Base-by-base conservation (phyloP, 1,140 invertebrate species). In the Ectropis grisescens region DNA sequence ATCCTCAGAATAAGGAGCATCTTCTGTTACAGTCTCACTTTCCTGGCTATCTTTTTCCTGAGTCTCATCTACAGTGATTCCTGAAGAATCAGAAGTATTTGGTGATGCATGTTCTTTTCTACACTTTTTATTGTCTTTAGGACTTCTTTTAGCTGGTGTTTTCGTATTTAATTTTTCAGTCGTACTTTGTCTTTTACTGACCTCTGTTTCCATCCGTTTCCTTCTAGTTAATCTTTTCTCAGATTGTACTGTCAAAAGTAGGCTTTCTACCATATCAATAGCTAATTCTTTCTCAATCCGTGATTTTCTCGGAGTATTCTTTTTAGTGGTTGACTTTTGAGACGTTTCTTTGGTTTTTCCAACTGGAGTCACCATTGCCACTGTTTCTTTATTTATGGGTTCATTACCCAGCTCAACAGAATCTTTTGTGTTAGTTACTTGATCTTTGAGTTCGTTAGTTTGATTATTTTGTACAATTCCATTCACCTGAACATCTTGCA, bases 211-310 rank as follows among this genome's bases (percentile, higher is more conserved):
- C n/a, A n/a, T 46, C 43, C 8, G 54, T 28, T 33, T 47, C 44
- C 71, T 76, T 42, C 71, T 52, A 7, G 69, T 72, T 4, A 53
- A 15, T 15, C 75, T 45, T 34, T 66, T 67, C 24, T 60, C 45
- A 11, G 58, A 48, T 24, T 59, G 46, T 9, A 39, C 48, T 45
- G 60, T 59, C 34, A 75, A 57, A 34, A 64, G 69, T 22, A 75
- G 75, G 54, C 78, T 79, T 58, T 82, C 68, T 2, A 82, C 80
- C 54, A 65, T 83, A 40, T 83, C 75, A 14, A 82, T 83, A 5
- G 56, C 64, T 41, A 83, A 40, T 42, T 75, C 54, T 41, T 62
- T 75, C 57, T 75, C 58, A 22, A 82, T 74, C 16, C 76, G 56
- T 8, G 75, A 74, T 41, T 58, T 67, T 34, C 47, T 69, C 12